phyloP scores from a whole-genome alignment of 92 coral and sea anemone species.

The Meandrina meandrites region DNA sequence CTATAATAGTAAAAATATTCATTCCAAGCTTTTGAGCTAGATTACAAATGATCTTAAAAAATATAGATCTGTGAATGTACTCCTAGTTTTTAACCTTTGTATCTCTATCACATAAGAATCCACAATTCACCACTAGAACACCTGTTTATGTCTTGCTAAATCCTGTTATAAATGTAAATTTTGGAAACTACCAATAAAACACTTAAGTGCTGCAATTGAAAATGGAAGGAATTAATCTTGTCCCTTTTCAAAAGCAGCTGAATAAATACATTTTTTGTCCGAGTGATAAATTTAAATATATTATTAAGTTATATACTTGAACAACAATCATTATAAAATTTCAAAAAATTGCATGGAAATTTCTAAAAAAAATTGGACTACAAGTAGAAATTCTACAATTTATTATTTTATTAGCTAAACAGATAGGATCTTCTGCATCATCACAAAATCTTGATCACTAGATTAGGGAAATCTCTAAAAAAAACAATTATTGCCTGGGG shows the following conservation, averaged over 20 bases:
- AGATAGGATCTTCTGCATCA: not conserved
- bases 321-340: too few relatives aligned
- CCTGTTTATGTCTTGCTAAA: not conserved
- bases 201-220: not conserved
- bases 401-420: not conserved
- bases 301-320: not conserved
- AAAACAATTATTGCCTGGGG: not conserved
- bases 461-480: not conserved
- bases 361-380: not conserved
- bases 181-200: not conserved
- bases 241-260: not conserved
- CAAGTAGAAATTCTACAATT: not conserved
- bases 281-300: not conserved
- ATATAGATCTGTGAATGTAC: too few relatives aligned
- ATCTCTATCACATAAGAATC: not conserved
- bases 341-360: not conserved
- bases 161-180: not conserved
- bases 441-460: not conserved
- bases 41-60: too few relatives aligned
- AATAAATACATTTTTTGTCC: not conserved
- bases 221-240: not conserved
- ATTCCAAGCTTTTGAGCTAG: too few relatives aligned
- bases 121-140: slow-evolving; percentile 2
- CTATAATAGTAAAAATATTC: not conserved
- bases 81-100: not conserved